Evolutionary conservation across 2,113 vertebrate genomes (phyloP).

Genomic region (Hypocryptadius cinnamomeus): DNA sequence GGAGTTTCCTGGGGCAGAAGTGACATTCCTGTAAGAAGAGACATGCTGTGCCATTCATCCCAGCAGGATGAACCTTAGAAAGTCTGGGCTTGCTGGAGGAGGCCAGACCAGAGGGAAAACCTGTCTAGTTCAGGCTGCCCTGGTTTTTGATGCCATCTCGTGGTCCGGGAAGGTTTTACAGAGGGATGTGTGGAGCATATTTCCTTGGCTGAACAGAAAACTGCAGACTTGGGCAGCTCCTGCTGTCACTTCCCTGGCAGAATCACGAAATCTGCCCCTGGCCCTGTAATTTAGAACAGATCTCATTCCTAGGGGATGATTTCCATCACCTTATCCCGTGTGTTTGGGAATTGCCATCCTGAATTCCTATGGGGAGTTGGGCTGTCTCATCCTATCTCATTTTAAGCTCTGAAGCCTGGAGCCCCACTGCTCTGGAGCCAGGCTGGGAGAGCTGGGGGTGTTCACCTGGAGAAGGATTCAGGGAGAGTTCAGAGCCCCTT

Average conservation of each 20-base stretch:
- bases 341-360: not conserved
- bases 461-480: not conserved
- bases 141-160: slow-evolving; percentile 37
- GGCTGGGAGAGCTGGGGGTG: not conserved
- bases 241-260: not conserved
- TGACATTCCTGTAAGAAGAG: not conserved
- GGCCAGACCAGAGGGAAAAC: not conserved
- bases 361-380: not conserved
- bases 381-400: not conserved
- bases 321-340: not conserved
- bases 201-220: not conserved
- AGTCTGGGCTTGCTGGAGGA: not conserved
- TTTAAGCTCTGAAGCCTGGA: not conserved
- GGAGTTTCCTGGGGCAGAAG: not conserved
- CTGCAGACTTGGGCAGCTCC: not conserved
- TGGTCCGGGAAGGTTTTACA: not conserved
- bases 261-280: not conserved
- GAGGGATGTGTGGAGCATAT: accelerated
- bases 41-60: accelerated
- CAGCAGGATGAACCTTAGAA: not conserved
- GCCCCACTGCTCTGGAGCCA: not conserved
- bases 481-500: not conserved
- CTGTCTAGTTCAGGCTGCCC: not conserved
- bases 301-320: not conserved
- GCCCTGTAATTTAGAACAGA: not conserved